Evolutionary conservation across 2,888 invertebrate species (phyloP).

Genomic region (Hemicrepidius hirtus): DNA sequence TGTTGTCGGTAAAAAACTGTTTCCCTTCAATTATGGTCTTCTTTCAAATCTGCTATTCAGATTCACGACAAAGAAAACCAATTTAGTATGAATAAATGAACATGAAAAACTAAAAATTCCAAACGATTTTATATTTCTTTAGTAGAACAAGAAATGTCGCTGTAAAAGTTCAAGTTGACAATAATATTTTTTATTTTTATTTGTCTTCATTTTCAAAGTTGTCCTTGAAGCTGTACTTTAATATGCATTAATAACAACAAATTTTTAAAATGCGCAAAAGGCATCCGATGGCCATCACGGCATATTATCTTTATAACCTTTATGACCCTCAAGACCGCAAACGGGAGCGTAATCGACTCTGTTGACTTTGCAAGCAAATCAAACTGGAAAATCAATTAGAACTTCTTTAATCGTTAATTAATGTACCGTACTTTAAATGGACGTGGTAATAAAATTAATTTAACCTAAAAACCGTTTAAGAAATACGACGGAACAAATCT

Average conservation of each 20-base stretch:
- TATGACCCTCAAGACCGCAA: slow-evolving; percentile 4
- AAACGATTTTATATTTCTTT: no score
- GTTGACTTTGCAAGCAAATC: slow-evolving; percentile 11
- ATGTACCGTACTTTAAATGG: neutral
- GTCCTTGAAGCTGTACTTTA: neutral
- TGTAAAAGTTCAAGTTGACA: no score
- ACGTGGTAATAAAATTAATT: slow-evolving; percentile 5
- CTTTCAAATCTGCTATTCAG: no score
- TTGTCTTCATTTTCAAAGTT: no score
- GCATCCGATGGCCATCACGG: slow-evolving; percentile 4
- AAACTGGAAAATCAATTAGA: slow-evolving; percentile 13
- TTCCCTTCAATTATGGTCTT: no score
- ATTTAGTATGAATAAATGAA: no score
- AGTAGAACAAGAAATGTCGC: no score
- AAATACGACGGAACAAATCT: neutral
- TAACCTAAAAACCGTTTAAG: neutral
- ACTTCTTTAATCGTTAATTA: slow-evolving; percentile 9
- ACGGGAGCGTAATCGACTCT: slow-evolving; percentile 1
- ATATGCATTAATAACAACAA: neutral
- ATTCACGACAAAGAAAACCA: no score
- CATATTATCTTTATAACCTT: slow-evolving; percentile 4
- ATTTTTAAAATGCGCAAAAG: slow-evolving; percentile 8
- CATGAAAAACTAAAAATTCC: no score
- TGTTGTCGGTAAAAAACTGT: no score
- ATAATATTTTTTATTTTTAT: no score